phyloP scores from a whole-genome alignment of 2,797 vertebrate genomes.

The Enteromius paludinosus region DNA sequence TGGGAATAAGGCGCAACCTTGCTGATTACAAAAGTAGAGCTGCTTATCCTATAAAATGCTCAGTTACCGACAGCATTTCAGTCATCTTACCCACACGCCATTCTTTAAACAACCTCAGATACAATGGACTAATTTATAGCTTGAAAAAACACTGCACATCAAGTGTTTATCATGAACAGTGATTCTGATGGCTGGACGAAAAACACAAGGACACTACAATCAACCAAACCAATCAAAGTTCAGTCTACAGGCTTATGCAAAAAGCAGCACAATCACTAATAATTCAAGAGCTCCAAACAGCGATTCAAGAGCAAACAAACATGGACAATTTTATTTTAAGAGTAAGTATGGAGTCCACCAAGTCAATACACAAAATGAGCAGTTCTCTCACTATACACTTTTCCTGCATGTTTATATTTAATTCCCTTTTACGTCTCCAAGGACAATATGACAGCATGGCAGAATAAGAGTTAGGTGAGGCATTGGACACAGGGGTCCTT shows the following conservation, averaged over 20 bases:
- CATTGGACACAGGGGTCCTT: constrained; percentile 46
- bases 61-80: neutral
- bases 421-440: constrained; percentile 54
- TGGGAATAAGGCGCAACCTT: neutral
- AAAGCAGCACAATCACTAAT: neutral
- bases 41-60: neutral
- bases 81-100: neutral
- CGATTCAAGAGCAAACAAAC: neutral
- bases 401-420: constrained; percentile 44
- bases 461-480: constrained; percentile 43
- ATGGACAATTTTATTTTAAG: neutral
- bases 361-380: constrained; percentile 24
- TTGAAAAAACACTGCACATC: neutral
- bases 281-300: neutral
- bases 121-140: neutral
- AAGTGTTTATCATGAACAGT: constrained; percentile 6
- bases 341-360: neutral
- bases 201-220: constrained; percentile 31
- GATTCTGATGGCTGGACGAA: constrained; percentile 14
- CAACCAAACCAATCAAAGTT: constrained; percentile 23
- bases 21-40: neutral
- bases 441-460: constrained; percentile 48
- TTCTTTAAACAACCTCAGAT: neutral
- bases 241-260: neutral
- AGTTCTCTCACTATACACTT: constrained; percentile 14